Evolutionary conservation across 2,888 invertebrate genomes (phyloP).

Genomic region (Criorhina ranunculi): DNA sequence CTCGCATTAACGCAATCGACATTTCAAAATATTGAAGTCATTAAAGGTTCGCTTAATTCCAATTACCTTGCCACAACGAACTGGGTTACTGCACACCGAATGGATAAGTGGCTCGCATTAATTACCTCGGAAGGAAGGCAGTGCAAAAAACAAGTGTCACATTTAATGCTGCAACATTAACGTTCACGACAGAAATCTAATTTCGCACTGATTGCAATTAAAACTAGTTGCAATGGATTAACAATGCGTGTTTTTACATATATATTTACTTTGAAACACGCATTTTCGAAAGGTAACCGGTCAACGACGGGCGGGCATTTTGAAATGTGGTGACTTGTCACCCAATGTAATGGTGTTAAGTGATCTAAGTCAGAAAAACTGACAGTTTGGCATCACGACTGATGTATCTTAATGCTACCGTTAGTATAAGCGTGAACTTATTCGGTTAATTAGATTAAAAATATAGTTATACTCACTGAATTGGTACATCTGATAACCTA

Average conservation of each 20-base stretch:
- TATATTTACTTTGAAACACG: constrained; percentile 17
- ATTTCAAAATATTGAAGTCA: constrained; percentile 69
- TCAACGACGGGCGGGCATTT: constrained; percentile 4
- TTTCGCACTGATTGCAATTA: constrained; percentile 58
- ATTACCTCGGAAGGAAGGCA: constrained; percentile 58
- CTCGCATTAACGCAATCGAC: constrained; percentile 62
- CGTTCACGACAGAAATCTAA: constrained; percentile 52
- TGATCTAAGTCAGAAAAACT: constrained; percentile 16
- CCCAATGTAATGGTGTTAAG: constrained; percentile 6
- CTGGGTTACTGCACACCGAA: constrained; percentile 49
- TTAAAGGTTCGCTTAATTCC: constrained; percentile 59
- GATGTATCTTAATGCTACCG: constrained; percentile 19
- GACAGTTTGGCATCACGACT: not conserved
- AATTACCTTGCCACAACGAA: constrained; percentile 54
- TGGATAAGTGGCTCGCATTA: constrained; percentile 65
- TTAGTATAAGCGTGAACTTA: constrained; percentile 23
- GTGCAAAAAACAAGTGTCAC: constrained; percentile 61
- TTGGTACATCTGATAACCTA: constrained; percentile 68
- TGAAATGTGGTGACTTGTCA: constrained; percentile 35
- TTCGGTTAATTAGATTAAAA: constrained; percentile 10
- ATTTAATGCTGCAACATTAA: constrained; percentile 58
- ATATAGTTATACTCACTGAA: constrained; percentile 63
- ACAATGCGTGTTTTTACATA: constrained; percentile 39
- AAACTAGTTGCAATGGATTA: constrained; percentile 62
- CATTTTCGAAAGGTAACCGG: constrained; percentile 37